phyloP scores from a whole-genome alignment of 2,113 vertebrate genomes.

The Heterotilapia buettikoferi region DNA sequence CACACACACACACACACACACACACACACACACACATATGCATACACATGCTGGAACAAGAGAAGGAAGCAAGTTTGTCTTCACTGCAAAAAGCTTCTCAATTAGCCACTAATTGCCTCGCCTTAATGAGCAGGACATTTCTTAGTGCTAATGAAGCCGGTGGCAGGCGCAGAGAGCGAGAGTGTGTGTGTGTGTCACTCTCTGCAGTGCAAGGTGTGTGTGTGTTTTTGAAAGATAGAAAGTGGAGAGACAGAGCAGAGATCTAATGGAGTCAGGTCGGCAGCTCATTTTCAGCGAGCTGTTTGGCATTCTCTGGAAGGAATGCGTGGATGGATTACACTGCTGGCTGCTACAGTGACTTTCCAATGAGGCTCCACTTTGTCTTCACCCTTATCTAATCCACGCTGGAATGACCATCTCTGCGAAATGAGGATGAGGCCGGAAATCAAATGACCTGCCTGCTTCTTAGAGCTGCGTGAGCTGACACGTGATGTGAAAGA shows the following conservation, averaged over 20 bases:
- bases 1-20: background rate
- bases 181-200: slow-evolving; percentile 13
- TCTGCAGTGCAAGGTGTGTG: background rate
- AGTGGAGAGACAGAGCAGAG: background rate
- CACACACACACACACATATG: background rate
- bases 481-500: background rate
- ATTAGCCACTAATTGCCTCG: slow-evolving; percentile 65
- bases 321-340: slow-evolving; percentile 63
- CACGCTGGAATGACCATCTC: slow-evolving; percentile 19
- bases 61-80: slow-evolving; percentile 35
- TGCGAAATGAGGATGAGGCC: slow-evolving; percentile 25
- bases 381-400: slow-evolving; percentile 53
- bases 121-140: slow-evolving; percentile 62
- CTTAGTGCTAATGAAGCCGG: slow-evolving; percentile 61
- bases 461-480: background rate
- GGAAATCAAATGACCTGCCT: slow-evolving; percentile 35
- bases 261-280: slow-evolving; percentile 43
- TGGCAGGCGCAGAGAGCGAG: slow-evolving; percentile 4
- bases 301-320: slow-evolving; percentile 66
- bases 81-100: slow-evolving; percentile 47
- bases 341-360: slow-evolving; percentile 56
- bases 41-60: background rate
- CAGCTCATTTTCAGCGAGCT: slow-evolving; percentile 58
- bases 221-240: slow-evolving; percentile 26
- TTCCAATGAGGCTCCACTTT: slow-evolving; percentile 65